Conservation (phyloP, 2,797 vertebrate genomes). For the Gouania willdenowi region DNA sequence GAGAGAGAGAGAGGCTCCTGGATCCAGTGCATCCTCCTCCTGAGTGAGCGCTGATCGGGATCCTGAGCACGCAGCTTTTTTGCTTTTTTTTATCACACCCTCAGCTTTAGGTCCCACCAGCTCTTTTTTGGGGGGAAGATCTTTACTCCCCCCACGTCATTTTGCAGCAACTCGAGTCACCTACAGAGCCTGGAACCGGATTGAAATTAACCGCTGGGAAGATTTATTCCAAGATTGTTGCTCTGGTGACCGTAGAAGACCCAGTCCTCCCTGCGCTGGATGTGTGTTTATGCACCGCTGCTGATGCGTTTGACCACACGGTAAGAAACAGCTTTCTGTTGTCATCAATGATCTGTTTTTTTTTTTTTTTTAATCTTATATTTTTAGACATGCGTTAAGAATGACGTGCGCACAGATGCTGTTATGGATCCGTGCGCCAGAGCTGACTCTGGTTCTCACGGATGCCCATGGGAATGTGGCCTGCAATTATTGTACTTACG, state of each 20-base stretch:
- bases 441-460: slow-evolving; percentile 50
- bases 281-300: slow-evolving; percentile 42
- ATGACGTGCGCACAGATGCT: too few species aligned
- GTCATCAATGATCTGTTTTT: not conserved
- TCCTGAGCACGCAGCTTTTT: slow-evolving; percentile 60
- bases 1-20: slow-evolving; percentile 26
- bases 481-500: slow-evolving; percentile 43
- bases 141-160: slow-evolving; percentile 10
- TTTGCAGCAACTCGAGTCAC: slow-evolving; percentile 17
- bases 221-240: slow-evolving; percentile 12
- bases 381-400: slow-evolving; percentile 22
- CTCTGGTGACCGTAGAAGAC: slow-evolving; percentile 25
- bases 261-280: slow-evolving; percentile 58
- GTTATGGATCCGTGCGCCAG: slow-evolving; percentile 13
- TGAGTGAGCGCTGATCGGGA: slow-evolving; percentile 65
- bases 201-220: slow-evolving; percentile 21
- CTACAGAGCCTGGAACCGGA: slow-evolving; percentile 15
- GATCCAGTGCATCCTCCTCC: slow-evolving; percentile 39
- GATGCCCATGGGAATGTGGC: slow-evolving; percentile 71
- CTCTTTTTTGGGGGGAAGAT: slow-evolving; percentile 7
- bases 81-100: slow-evolving; percentile 36
- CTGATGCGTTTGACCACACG: slow-evolving; percentile 55
- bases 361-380: slow-evolving; percentile 14
- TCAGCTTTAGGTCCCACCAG: slow-evolving; percentile 25
- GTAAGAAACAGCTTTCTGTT: slow-evolving; percentile 60